Evolutionary conservation across 1,140 invertebrate genomes (phyloP).

Genomic region (Musca domestica): DNA sequence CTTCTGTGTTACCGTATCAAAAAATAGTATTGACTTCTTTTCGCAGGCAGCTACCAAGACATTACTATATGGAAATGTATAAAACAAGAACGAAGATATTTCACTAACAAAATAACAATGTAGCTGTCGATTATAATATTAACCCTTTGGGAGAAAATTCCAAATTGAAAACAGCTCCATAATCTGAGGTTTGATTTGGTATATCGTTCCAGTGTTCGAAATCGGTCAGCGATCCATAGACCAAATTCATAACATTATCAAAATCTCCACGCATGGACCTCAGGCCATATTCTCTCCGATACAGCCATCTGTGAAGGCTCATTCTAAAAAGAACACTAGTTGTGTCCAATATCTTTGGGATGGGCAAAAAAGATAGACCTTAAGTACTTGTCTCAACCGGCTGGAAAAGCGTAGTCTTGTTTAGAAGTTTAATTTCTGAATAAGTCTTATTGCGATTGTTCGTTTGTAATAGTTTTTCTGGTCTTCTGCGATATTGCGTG

Average conservation of each 20-base stretch:
- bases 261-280: slow-evolving; percentile 30
- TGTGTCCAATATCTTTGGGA: no score
- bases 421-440: neutral
- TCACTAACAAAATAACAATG: neutral
- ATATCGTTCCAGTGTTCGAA: slow-evolving; percentile 33
- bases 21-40: slow-evolving; percentile 82
- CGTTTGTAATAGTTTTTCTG: neutral
- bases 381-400: no score
- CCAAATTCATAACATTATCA: slow-evolving; percentile 41
- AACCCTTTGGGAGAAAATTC: slow-evolving; percentile 91
- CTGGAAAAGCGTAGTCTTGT: neutral
- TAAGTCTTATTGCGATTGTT: neutral
- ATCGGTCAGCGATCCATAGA: slow-evolving; percentile 44
- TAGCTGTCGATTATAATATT: slow-evolving; percentile 30
- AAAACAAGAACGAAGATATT: neutral
- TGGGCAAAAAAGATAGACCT: no score
- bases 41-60: slow-evolving; percentile 87
- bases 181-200: slow-evolving; percentile 31
- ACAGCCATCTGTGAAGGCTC: slow-evolving; percentile 42
- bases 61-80: slow-evolving; percentile 60
- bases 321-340: neutral
- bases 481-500: neutral
- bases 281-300: slow-evolving; percentile 41
- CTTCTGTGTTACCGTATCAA: slow-evolving; percentile 80
- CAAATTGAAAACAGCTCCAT: slow-evolving; percentile 86